Percentiles rank a stretch among this genome's conserved stretches.
Evolutionary conservation across 1,140 invertebrate species (phyloP).

Genomic region (Aphelinus atriplicis): DNA sequence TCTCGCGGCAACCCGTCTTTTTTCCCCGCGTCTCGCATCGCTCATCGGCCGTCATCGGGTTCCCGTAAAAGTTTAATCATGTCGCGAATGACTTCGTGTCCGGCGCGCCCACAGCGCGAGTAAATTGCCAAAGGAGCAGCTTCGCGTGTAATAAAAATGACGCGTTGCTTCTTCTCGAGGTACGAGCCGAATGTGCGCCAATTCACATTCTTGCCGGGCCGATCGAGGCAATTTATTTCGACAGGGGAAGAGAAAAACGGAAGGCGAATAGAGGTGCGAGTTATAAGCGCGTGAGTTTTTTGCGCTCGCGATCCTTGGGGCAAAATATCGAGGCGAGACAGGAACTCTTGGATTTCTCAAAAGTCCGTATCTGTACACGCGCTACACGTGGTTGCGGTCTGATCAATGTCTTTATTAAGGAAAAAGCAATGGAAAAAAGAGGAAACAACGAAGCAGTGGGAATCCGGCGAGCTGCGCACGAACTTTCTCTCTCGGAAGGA

Average conservation of each 20-base stretch:
- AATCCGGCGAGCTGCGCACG: not conserved
- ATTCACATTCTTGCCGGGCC: slow-evolving; percentile 18
- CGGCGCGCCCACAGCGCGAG: not conserved
- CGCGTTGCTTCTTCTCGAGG: slow-evolving; percentile 1
- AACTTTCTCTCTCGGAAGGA: slow-evolving; percentile 33
- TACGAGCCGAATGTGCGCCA: not conserved
- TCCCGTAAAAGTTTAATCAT: too few species aligned
- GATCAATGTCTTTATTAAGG: slow-evolving; percentile 39
- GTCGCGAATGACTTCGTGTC: not conserved
- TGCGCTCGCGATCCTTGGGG: too few species aligned
- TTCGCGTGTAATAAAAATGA: slow-evolving; percentile 15
- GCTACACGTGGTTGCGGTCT: not conserved
- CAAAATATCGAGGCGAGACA: too few species aligned
- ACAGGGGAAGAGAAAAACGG: not conserved
- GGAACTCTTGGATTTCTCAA: too few species aligned
- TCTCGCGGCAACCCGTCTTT: too few species aligned
- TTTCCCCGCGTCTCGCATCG: too few species aligned
- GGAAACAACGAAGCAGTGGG: slow-evolving; percentile 14
- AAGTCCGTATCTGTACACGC: not conserved
- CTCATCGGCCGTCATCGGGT: too few species aligned
- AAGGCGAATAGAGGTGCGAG: not conserved
- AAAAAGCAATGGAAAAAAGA: not conserved
- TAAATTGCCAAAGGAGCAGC: slow-evolving; percentile 32
- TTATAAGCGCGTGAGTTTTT: too few species aligned
- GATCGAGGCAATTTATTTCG: slow-evolving; percentile 27